phyloP scores from a whole-genome alignment of 1,140 invertebrate species.

The Leptinotarsa lineolata region DNA sequence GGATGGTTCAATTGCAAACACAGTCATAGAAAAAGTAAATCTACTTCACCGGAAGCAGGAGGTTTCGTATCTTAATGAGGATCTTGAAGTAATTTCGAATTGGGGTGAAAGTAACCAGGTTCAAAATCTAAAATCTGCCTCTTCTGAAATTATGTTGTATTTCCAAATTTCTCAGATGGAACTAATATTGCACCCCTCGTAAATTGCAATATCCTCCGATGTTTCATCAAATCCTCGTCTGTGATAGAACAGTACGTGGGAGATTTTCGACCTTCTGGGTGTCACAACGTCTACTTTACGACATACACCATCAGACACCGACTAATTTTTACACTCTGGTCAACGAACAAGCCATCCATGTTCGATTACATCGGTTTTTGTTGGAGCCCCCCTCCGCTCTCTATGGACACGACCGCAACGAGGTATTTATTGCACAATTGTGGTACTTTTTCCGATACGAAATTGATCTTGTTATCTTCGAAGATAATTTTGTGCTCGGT shows the following conservation, averaged over 20 bases:
- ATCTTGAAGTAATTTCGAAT: too few relatives aligned
- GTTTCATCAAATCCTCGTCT: too few relatives aligned
- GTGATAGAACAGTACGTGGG: slow-evolving; percentile 34
- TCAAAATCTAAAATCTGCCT: too few relatives aligned
- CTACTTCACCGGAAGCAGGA: too few relatives aligned
- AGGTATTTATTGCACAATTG: slow-evolving; percentile 32
- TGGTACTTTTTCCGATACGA: slow-evolving; percentile 29
- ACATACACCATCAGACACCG: slow-evolving; percentile 29
- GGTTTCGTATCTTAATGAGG: too few relatives aligned
- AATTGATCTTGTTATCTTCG: slow-evolving; percentile 29
- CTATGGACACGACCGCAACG: slow-evolving; percentile 30
- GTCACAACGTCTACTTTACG: slow-evolving; percentile 38
- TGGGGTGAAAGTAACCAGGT: too few relatives aligned
- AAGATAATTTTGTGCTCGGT: slow-evolving; percentile 18
- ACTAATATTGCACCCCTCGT: too few relatives aligned
- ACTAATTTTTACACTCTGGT: slow-evolving; percentile 33
- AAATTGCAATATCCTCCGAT: too few relatives aligned
- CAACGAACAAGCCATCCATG: slow-evolving; percentile 29
- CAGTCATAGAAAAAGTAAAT: too few relatives aligned
- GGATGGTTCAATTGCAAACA: too few relatives aligned
- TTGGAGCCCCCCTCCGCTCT: slow-evolving; percentile 11
- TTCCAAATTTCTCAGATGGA: too few relatives aligned
- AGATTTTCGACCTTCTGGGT: slow-evolving; percentile 35
- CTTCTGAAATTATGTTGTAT: too few relatives aligned
- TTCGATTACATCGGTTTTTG: slow-evolving; percentile 34